Percentiles rank a stretch among this genome's conserved stretches.
These are phyloP conservation scores for Hesperia comma DNA, from an alignment of 2,888 invertebrate species.

Conservation along the genomic window DNA sequence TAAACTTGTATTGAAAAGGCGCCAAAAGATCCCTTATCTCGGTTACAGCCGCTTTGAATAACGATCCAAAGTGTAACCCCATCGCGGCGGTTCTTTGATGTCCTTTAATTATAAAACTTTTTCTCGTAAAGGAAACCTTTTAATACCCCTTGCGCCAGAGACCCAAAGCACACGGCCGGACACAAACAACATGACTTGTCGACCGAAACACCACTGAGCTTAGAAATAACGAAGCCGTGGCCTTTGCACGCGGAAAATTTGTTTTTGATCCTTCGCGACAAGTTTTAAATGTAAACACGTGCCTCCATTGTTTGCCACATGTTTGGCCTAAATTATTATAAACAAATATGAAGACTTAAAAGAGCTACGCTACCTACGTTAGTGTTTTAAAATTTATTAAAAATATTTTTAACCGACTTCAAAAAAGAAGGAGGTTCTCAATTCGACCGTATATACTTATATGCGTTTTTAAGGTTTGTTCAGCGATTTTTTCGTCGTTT, in stretches of 20 bases:
- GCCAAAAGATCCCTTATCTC: constrained; percentile 77
- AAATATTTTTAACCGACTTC: no score
- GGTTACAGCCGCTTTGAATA: constrained; percentile 78
- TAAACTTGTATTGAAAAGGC: constrained; percentile 72
- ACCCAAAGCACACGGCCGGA: constrained; percentile 46
- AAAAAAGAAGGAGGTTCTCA: no score
- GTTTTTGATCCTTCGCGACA: constrained; percentile 26
- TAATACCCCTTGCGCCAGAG: constrained; percentile 44
- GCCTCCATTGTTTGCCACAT: constrained; percentile 6
- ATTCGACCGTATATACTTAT: no score
- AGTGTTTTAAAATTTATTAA: no score
- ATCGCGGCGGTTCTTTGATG: constrained; percentile 78
- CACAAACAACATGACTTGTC: constrained; percentile 48
- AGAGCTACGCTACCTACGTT: neutral
- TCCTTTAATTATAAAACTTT: constrained; percentile 83
- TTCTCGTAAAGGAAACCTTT: constrained; percentile 72
- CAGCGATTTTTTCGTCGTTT: no score
- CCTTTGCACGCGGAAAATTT: constrained; percentile 31
- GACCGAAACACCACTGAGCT: constrained; percentile 45
- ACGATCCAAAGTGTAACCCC: constrained; percentile 80
- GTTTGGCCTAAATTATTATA: neutral
- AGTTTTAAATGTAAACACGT: constrained; percentile 22
- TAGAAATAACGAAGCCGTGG: constrained; percentile 39
- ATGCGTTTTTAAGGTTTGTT: no score
- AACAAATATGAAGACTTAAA: constrained; percentile 1